Evolutionary conservation across 2,888 invertebrate species (phyloP).

Genomic region (Trissolcus japonicus): DNA sequence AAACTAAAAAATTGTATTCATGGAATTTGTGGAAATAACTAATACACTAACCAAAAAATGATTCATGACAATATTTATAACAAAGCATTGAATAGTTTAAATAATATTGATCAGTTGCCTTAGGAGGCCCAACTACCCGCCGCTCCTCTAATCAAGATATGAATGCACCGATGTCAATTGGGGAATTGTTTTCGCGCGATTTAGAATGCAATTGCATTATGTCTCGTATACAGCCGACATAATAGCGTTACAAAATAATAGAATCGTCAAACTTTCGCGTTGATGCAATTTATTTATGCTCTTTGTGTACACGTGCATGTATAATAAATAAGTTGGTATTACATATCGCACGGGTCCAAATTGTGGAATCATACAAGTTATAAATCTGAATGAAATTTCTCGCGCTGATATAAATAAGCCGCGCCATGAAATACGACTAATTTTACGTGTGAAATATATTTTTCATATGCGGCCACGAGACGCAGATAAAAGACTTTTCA

Average conservation of each 20-base stretch:
- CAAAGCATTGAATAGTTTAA: no score
- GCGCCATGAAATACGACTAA: conserved; percentile 43
- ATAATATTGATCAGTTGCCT: no score
- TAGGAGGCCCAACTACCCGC: no score
- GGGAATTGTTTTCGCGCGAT: conserved; percentile 43
- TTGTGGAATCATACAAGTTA: conserved; percentile 32
- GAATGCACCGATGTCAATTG: neutral
- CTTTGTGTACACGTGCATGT: conserved; percentile 30
- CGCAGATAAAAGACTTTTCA: conserved; percentile 47
- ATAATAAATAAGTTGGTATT: conserved; percentile 43
- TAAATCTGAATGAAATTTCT: conserved; percentile 43
- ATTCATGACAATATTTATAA: no score
- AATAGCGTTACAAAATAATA: conserved; percentile 67
- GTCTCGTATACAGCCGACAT: conserved; percentile 53
- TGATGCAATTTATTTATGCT: conserved; percentile 64
- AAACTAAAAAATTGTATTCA: no score
- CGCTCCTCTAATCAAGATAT: no score
- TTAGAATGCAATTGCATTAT: conserved; percentile 48
- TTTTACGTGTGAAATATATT: conserved; percentile 50
- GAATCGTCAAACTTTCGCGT: conserved; percentile 71
- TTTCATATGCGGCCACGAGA: conserved; percentile 34
- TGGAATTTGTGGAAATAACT: no score
- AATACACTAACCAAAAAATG: no score
- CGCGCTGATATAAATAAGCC: conserved; percentile 32
- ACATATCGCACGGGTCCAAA: conserved; percentile 16